A percentile compares a stretch with the other conserved stretches of the same genome.
Conservation (phyloP, 2,888 invertebrate genomes). For the Cerceris ruficornis region DNA sequence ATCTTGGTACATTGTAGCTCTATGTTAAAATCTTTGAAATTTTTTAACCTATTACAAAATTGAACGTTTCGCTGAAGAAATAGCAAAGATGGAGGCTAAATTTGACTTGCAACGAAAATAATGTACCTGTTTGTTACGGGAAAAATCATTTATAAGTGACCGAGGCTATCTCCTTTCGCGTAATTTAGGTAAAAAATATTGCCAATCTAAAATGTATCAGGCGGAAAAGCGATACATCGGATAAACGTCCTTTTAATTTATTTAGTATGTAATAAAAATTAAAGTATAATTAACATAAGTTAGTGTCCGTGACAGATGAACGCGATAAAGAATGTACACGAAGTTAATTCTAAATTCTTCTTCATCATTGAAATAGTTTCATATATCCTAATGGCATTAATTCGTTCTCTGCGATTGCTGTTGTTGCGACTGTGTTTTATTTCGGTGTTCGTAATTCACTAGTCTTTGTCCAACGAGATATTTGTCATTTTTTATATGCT, state of each 20-base stretch:
- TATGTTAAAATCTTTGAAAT: conserved; percentile 22
- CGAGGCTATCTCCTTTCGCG: conserved; percentile 1
- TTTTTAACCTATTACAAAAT: conserved; percentile 11
- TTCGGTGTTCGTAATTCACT: conserved; percentile 97
- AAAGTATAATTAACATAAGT: conserved; percentile 68
- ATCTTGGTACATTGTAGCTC: conserved; percentile 42
- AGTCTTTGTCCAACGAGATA: conserved; percentile 97
- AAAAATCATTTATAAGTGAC: not conserved
- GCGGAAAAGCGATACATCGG: conserved; percentile 57
- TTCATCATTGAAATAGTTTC: conserved; percentile 32
- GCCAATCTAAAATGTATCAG: conserved; percentile 42
- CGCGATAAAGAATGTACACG: conserved; percentile 73
- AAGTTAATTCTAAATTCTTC: conserved; percentile 63
- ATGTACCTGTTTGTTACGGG: not conserved
- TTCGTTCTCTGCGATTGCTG: conserved; percentile 71
- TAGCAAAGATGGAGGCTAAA: conserved; percentile 16
- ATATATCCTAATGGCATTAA: conserved; percentile 61
- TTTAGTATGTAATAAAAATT: conserved; percentile 71
- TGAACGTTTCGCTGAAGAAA: conserved; percentile 8
- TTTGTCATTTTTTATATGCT: conserved; percentile 99
- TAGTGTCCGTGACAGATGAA: conserved; percentile 58
- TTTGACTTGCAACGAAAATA: conserved; percentile 13
- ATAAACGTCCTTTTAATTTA: conserved; percentile 74
- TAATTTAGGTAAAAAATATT: conserved; percentile 22
- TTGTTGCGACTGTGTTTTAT: conserved; percentile 82